A percentile compares a stretch with the other conserved stretches of the same genome.
These are phyloP conservation scores for Pagrus major DNA, from an alignment of 2,113 vertebrate species.

Conservation along the genomic window DNA sequence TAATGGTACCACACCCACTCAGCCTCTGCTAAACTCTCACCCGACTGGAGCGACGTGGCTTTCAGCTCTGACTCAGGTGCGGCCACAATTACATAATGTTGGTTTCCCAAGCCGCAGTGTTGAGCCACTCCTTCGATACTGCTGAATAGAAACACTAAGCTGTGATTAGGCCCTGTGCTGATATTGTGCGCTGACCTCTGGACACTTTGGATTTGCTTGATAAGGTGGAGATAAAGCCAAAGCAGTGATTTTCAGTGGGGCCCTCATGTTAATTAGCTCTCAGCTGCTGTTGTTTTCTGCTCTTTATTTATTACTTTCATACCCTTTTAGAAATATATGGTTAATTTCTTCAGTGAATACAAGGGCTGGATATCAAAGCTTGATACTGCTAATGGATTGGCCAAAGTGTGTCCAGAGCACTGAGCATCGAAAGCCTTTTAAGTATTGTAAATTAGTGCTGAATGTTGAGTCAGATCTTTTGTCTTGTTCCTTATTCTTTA, in stretches of 20 bases:
- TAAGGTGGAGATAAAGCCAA: constrained; percentile 29
- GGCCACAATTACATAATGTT: constrained; percentile 45
- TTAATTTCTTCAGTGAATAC: background rate
- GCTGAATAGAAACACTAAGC: constrained; percentile 41
- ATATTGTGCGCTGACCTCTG: constrained; percentile 23
- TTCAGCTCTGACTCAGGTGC: constrained; percentile 43
- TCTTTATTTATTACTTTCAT: background rate
- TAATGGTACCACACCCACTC: constrained; percentile 49
- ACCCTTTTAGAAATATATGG: background rate
- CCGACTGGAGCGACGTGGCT: constrained; percentile 56
- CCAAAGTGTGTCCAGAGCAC: background rate
- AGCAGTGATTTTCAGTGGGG: constrained; percentile 3
- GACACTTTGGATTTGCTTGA: constrained; percentile 24
- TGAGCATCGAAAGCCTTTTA: background rate
- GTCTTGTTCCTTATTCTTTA: background rate
- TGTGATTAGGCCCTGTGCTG: background rate
- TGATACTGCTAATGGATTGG: background rate
- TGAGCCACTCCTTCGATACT: constrained; percentile 63
- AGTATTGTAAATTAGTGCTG: background rate
- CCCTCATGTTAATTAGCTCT: background rate
- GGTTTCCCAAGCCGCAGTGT: constrained; percentile 18
- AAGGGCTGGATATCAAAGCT: background rate
- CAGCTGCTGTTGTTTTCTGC: no score
- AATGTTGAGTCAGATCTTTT: background rate
- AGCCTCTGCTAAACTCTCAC: constrained; percentile 22